These are phyloP conservation scores for Eriocheir sinensis DNA, from an alignment of 1,140 invertebrate species.

Conservation along the genomic window DNA sequence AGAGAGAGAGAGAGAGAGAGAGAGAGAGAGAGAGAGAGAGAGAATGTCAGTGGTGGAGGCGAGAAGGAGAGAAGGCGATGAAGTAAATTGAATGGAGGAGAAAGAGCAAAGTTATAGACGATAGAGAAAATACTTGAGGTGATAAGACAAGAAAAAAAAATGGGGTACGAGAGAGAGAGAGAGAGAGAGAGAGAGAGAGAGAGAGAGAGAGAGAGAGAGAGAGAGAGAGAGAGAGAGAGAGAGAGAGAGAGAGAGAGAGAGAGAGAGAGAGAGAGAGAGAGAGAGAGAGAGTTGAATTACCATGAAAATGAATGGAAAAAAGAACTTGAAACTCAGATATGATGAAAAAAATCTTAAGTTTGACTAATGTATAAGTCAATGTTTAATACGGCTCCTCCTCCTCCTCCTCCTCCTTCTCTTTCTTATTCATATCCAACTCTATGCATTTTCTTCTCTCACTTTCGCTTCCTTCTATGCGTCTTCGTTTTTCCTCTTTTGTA, in stretches of 20 bases:
- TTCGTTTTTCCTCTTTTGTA: not conserved
- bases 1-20: too few species aligned
- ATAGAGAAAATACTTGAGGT: not conserved
- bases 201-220: constrained; percentile 43
- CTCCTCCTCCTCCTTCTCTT: too few species aligned
- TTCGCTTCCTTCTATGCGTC: not conserved
- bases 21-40: too few species aligned
- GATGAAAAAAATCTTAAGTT: not conserved
- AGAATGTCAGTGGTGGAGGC: too few species aligned
- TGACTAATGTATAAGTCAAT: not conserved
- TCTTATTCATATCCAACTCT: too few species aligned
- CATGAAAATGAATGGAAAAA: not conserved
- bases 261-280: constrained; percentile 37
- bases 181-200: constrained; percentile 44
- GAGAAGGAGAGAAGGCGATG: too few species aligned
- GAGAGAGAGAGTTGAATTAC: too few species aligned
- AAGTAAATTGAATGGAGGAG: not conserved
- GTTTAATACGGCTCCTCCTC: not conserved
- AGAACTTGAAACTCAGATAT: not conserved
- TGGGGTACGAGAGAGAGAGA: not conserved
- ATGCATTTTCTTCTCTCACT: too few species aligned
- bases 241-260: constrained; percentile 47
- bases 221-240: constrained; percentile 47
- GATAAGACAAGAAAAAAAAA: not conserved
- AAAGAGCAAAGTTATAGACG: not conserved